phyloP scores from a whole-genome alignment of 2,113 vertebrate species.

The Toxostoma redivivum region DNA sequence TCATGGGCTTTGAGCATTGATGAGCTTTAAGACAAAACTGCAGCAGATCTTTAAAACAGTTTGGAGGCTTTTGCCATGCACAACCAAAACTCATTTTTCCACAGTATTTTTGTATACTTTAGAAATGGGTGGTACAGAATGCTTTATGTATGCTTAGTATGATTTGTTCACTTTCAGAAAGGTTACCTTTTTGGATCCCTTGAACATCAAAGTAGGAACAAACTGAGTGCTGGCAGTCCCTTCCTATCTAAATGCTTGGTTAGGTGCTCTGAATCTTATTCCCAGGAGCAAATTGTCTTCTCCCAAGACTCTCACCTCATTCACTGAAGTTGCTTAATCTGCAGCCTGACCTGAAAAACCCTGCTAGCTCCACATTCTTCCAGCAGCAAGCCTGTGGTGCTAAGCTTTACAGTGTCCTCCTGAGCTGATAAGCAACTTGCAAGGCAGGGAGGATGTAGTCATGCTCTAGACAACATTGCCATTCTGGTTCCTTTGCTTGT shows the following conservation, averaged over 20 bases:
- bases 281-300: not conserved
- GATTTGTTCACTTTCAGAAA: not conserved
- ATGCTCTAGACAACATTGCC: not conserved
- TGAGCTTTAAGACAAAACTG: not conserved
- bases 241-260: not conserved
- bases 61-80: not conserved
- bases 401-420: not conserved
- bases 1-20: not conserved
- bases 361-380: not conserved
- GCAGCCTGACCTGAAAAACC: conserved; percentile 11
- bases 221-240: not conserved
- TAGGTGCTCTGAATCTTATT: not conserved
- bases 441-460: not conserved
- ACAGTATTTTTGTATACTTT: not conserved
- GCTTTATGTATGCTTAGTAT: not conserved
- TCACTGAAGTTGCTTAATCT: not conserved
- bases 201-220: not conserved
- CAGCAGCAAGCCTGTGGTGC: not conserved
- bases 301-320: not conserved
- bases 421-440: not conserved
- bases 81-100: not conserved
- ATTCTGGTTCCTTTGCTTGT: conserved; percentile 26
- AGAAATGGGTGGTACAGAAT: not conserved
- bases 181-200: not conserved
- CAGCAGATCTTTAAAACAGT: not conserved